Conservation (phyloP, 2,888 invertebrate species). For the Andricus curvator region DNA sequence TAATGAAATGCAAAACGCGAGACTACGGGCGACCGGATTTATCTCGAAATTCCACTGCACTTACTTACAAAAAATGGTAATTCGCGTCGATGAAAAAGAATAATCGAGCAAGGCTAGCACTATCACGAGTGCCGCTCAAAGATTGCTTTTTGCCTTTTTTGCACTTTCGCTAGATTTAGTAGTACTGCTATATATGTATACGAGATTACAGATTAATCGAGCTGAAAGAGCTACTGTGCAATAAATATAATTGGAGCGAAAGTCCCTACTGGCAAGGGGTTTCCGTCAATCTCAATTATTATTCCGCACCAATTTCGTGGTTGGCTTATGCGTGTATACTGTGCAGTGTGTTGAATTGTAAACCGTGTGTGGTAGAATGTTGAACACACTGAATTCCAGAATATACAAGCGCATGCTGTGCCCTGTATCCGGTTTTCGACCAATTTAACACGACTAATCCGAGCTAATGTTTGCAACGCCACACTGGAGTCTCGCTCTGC, state of each 20-base stretch:
- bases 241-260: slow-evolving; percentile 37
- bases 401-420: neutral
- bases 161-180: slow-evolving; percentile 26
- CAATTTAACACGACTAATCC: slow-evolving; percentile 34
- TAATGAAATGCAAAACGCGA: slow-evolving; percentile 15
- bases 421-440: slow-evolving; percentile 21
- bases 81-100: neutral
- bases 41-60: neutral
- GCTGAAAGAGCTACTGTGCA: slow-evolving; percentile 38
- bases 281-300: slow-evolving; percentile 36
- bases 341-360: slow-evolving; percentile 7
- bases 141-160: slow-evolving; percentile 24
- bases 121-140: slow-evolving; percentile 24
- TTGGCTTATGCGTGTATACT: slow-evolving; percentile 14
- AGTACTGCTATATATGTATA: neutral
- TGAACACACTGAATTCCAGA: slow-evolving; percentile 12
- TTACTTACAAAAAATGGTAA: slow-evolving; percentile 16
- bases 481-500: neutral
- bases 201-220: slow-evolving; percentile 25
- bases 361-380: slow-evolving; percentile 10
- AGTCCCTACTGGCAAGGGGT: slow-evolving; percentile 19
- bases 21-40: neutral
- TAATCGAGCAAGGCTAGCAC: slow-evolving; percentile 22
- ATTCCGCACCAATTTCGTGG: slow-evolving; percentile 21
- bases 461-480: slow-evolving; percentile 3